Base-by-base conservation (phyloP, 2,888 invertebrate genomes). In the Drosophila neonasuta region DNA sequence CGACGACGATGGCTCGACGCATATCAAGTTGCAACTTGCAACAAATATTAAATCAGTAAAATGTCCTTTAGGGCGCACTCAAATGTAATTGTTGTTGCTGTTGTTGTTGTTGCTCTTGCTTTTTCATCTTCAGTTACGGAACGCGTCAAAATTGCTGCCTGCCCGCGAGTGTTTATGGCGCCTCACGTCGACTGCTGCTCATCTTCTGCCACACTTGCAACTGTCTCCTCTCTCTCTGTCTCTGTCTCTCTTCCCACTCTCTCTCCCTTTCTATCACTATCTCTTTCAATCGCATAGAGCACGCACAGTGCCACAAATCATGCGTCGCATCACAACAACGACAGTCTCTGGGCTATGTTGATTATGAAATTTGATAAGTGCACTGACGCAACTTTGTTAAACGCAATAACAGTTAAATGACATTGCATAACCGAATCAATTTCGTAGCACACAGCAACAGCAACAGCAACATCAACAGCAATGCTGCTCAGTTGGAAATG, bases 11-110 rank as follows among this genome's bases (percentile, higher is more conserved):
- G 15, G 51, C 78, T 57, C 80, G 67, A 71, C 76, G 76, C 81
- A 80, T 81, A 81, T 81, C 81, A 85, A 85, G 76, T 81, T 81
- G 80, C 81, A 81, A 69, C 85, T 81, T 85, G 85, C 81, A 80
- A 85, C 81, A 81, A 81, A 81, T 81, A 81, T 81, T 85, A 81
- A 85, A 81, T 81, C 81, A 81, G 82, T 81, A 81, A 81, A 81
- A 81, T 85, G 78, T 81, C 85, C 81, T 78, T 85, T 80, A 74
- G 81, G 81, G 81, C 78, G 74, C 85, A 82, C 82, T 82, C 71
- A 79, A 80, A 80, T 78, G 78, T 82, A 76, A 80, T 81, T 82
- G 82, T 81, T 81, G 81, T 68, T 78, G 32, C 7, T 13, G 13
- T 1, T 29, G 49, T n/a, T 54, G 24, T 8, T 29, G 49, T n/a